Percentiles rank a stretch among this genome's conserved stretches.
Conservation (phyloP, 2,888 invertebrate species). For the Melieria crassipennis region DNA sequence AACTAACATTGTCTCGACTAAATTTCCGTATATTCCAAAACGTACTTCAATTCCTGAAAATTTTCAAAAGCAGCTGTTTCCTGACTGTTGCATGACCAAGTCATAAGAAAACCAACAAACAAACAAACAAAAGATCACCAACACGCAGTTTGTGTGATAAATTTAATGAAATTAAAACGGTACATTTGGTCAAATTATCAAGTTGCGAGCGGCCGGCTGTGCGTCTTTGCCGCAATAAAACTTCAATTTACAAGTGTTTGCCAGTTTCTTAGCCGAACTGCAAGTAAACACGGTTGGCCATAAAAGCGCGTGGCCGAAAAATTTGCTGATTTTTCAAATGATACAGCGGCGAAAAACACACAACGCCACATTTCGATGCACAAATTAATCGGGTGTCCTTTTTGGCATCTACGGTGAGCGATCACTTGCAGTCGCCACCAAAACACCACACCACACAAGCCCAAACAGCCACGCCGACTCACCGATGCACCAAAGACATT, state of each 20-base stretch:
- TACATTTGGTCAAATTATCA: constrained; percentile 34
- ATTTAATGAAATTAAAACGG: constrained; percentile 48
- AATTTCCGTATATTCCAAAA: not conserved
- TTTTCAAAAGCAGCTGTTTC: not conserved
- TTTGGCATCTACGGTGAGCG: constrained; percentile 24
- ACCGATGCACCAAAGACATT: not conserved
- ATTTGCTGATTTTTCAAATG: constrained; percentile 44
- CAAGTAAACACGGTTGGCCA: constrained; percentile 1
- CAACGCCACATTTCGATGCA: not conserved
- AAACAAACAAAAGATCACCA: not conserved
- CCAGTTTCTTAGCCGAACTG: constrained; percentile 17
- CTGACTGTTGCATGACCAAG: too few relatives aligned
- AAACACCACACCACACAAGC: not conserved
- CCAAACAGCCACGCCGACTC: not conserved
- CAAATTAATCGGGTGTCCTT: constrained; percentile 22
- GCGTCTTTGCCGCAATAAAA: constrained; percentile 5
- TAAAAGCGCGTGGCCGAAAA: constrained; percentile 41
- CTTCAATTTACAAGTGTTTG: constrained; percentile 8
- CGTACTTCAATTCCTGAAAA: not conserved
- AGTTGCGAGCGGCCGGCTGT: not conserved
- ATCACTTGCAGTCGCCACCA: constrained; percentile 25
- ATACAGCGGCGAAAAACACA: constrained; percentile 35
- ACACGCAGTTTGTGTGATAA: constrained; percentile 42
- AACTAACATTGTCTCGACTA: too few relatives aligned
- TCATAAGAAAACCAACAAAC: too few relatives aligned